Percentiles rank a stretch among this genome's conserved stretches.
Conservation (phyloP, 2,113 vertebrate genomes). For the Cisticola juncidis region DNA sequence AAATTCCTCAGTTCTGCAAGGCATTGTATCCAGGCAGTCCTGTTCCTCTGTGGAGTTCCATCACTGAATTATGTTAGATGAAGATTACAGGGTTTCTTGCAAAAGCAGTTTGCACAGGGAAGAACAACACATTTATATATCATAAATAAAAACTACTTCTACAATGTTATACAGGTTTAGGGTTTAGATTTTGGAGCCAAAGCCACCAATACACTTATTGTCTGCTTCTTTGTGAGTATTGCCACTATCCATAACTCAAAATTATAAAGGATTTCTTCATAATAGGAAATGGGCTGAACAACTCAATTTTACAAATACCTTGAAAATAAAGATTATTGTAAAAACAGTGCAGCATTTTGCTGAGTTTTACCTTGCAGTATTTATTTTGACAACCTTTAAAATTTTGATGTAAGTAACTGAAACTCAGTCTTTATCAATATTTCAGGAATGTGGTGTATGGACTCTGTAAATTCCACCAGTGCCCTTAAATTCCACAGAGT, state of each 20-base stretch:
- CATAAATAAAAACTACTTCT: neutral
- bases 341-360: neutral
- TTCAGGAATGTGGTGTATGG: neutral
- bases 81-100: neutral
- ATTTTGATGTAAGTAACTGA: neutral
- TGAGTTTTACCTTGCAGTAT: neutral
- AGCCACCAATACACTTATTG: neutral
- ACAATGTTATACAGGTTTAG: neutral
- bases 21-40: neutral
- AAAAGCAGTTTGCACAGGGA: neutral
- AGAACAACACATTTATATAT: neutral
- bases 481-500: neutral
- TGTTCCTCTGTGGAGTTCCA: neutral
- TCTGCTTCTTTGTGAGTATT: neutral
- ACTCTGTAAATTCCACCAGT: neutral
- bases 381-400: neutral
- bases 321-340: neutral
- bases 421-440: neutral
- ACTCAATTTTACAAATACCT: neutral
- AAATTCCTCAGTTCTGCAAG: neutral
- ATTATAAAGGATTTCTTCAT: neutral
- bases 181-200: neutral
- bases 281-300: neutral
- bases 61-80: neutral
- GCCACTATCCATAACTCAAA: neutral